Percentiles rank a stretch among this genome's conserved stretches.
These are phyloP conservation scores for Microcebus lehilahytsara DNA, from an alignment of 2,113 vertebrate species.

Conservation along the genomic window DNA sequence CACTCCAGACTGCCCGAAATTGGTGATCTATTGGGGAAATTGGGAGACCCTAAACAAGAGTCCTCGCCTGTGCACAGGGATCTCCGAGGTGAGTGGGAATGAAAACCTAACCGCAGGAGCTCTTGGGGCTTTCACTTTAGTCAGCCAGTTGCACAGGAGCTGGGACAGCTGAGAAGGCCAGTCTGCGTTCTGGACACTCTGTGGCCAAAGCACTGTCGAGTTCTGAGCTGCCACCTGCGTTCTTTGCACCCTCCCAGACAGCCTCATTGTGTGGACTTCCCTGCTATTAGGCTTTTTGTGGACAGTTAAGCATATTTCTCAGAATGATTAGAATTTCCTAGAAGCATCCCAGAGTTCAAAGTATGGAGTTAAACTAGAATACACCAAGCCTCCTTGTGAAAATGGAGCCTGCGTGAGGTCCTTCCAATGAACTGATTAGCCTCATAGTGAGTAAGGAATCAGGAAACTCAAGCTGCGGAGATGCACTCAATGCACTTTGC, in stretches of 20 bases:
- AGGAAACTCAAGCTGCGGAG: not conserved
- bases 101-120: no score
- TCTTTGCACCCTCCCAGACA: not conserved
- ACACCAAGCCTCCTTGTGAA: not conserved
- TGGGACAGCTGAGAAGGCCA: no score
- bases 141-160: not conserved
- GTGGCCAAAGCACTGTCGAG: not conserved
- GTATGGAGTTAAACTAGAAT: not conserved
- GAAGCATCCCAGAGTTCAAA: not conserved
- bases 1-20: fast-evolving
- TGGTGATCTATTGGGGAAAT: fast-evolving
- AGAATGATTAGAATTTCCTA: not conserved
- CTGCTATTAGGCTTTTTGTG: no score
- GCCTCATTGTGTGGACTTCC: not conserved
- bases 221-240: not conserved
- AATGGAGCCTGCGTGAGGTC: not conserved
- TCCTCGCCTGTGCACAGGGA: no score
- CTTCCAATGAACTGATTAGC: fast-evolving
- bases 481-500: fast-evolving
- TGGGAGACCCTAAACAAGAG: not conserved
- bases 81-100: not conserved
- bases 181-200: not conserved
- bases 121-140: no score
- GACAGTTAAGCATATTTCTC: no score
- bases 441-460: not conserved